Evolutionary conservation across 2,113 vertebrate species (phyloP), one percentile per base, ranked within the genome.

Genomic region (Nesoenas mayeri): DNA sequence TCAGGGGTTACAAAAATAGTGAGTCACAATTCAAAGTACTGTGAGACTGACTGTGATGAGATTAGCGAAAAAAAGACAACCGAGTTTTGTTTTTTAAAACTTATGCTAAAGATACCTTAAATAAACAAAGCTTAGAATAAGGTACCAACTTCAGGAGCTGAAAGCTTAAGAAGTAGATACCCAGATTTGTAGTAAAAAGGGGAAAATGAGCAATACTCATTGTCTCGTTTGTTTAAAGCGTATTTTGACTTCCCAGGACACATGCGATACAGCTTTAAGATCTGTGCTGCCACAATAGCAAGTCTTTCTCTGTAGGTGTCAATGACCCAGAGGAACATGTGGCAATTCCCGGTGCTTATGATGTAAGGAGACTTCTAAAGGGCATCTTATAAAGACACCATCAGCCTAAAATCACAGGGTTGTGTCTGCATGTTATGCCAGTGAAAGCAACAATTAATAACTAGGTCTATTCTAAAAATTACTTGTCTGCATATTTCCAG

Each of bases 61-160:
- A 85, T 75, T 91, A 85, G 42, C 94, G 87, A 96, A 94, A 95
- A 93, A 91, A 95, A 96, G 95, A 73, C 87, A 96, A 72, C 56
- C 12, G 57, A 14, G 65, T 57, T 95, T 64, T 89, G 61, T 4
- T 65, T 93, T 89, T 87, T 81, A 89, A 95, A 58, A 26, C 57
- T 65, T 38, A 61, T 25, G 62, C 89, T 96, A 95, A 95, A 94
- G 95, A 94, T 85, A 88, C n/a, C 47, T 79, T 79, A 50, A 24
- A 69, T 28, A 74, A 90, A 73, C 44, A 58, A 67, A 57, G 74
- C 26, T 89, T 89, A 82, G 62, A 87, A 79, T 69, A 79, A 65
- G 44, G 53, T 51, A 31, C 77, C 65, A 26, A 85, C 40, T 91
- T 82, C 16, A 51, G 66, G 70, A 66, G 44, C 28, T 62, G 57